Evolutionary conservation across 2,888 invertebrate genomes (phyloP).

Genomic region (Catocala fraxini): DNA sequence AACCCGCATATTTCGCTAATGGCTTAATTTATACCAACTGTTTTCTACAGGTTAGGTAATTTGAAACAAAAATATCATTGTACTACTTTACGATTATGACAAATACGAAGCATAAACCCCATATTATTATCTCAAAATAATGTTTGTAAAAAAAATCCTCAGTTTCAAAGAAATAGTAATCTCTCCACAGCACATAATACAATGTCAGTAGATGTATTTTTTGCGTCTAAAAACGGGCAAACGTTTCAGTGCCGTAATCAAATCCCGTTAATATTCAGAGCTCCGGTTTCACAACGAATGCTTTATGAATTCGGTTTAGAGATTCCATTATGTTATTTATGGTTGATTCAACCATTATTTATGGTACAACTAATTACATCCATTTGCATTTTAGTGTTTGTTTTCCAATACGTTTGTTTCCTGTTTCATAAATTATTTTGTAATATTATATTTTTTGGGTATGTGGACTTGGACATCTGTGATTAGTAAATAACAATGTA

Average conservation of each 20-base stretch:
- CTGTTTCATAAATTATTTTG: slow-evolving; percentile 30
- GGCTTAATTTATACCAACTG: too few relatives aligned
- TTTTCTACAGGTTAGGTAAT: too few relatives aligned
- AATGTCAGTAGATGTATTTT: slow-evolving; percentile 13
- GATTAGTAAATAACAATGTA: background rate
- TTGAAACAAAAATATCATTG: too few relatives aligned
- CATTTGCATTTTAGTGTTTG: slow-evolving; percentile 72
- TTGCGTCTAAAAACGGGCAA: slow-evolving; percentile 19
- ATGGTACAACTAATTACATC: slow-evolving; percentile 70
- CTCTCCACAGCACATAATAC: too few relatives aligned
- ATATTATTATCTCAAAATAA: too few relatives aligned
- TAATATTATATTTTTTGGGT: slow-evolving; percentile 14
- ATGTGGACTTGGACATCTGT: slow-evolving; percentile 24
- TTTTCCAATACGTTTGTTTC: slow-evolving; percentile 58
- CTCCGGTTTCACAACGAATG: slow-evolving; percentile 62
- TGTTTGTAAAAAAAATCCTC: too few relatives aligned
- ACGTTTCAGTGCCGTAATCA: slow-evolving; percentile 47
- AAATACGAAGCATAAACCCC: too few relatives aligned
- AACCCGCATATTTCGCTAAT: too few relatives aligned
- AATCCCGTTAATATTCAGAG: slow-evolving; percentile 59
- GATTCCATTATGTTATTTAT: slow-evolving; percentile 72
- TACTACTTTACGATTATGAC: too few relatives aligned
- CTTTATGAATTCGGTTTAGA: slow-evolving; percentile 63
- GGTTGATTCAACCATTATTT: slow-evolving; percentile 67
- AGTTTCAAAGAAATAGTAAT: too few relatives aligned